phyloP scores from a whole-genome alignment of 1,140 invertebrate species.

The Eumaeus atala region DNA sequence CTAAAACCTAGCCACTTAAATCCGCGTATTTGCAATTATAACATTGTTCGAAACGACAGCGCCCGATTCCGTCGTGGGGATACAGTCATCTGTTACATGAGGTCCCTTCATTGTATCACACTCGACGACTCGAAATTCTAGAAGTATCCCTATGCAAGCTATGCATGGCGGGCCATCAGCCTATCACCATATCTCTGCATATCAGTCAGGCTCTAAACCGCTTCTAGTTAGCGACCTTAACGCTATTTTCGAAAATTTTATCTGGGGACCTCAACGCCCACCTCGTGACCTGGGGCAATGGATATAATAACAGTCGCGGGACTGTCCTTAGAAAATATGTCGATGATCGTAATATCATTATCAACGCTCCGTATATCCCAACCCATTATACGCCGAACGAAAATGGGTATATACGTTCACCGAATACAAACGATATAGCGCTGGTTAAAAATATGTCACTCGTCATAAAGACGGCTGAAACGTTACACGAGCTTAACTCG shows the following conservation, averaged over 20 bases:
- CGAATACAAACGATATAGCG: neutral
- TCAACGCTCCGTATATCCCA: neutral
- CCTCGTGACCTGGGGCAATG: slow-evolving; percentile 8
- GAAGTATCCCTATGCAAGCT: slow-evolving; percentile 13
- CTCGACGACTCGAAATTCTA: slow-evolving; percentile 6
- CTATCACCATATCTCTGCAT: slow-evolving; percentile 3
- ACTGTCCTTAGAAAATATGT: neutral
- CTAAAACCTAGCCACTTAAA: slow-evolving; percentile 5
- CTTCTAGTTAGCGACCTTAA: neutral
- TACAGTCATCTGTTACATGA: slow-evolving; percentile 20
- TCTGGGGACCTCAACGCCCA: slow-evolving; percentile 17
- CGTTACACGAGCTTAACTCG: neutral
- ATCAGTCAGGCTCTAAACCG: neutral
- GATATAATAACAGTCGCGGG: neutral
- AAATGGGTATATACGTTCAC: neutral
- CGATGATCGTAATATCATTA: neutral
- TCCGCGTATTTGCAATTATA: slow-evolving; percentile 3
- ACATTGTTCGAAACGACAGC: slow-evolving; percentile 2
- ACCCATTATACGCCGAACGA: neutral
- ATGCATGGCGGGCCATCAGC: slow-evolving; percentile 12
- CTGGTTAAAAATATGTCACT: neutral
- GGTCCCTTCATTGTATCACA: slow-evolving; percentile 15
- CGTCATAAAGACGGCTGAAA: neutral
- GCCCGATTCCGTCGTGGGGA: neutral
- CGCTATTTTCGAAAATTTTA: neutral